Conservation (phyloP, 1,140 invertebrate species). For the Calosoma granatense region DNA sequence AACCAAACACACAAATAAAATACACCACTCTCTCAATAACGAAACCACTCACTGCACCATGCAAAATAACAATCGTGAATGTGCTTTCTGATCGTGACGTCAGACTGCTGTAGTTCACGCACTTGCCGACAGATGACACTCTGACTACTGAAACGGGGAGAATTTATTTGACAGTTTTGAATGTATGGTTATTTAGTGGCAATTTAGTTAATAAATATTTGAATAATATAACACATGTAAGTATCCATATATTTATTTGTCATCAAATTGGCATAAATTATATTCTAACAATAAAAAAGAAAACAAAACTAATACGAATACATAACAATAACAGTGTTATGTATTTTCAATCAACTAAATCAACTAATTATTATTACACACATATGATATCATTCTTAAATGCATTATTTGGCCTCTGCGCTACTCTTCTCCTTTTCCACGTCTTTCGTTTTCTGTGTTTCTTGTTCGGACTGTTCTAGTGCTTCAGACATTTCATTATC, state of each 20-base stretch:
- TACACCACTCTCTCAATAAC: conserved; percentile 7
- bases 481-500: conserved; percentile 38
- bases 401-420: conserved; percentile 1
- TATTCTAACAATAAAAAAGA: background rate
- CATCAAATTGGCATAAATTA: background rate
- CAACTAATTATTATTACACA: background rate
- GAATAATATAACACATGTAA: too few species aligned
- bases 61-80: conserved; percentile 20
- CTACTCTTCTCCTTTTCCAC: conserved; percentile 6
- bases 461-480: conserved; percentile 14
- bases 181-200: too few species aligned
- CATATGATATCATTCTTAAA: conserved; percentile 9
- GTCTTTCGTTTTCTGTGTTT: conserved; percentile 19
- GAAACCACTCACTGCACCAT: conserved; percentile 12
- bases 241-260: background rate
- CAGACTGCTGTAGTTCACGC: conserved; percentile 13
- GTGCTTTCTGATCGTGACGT: conserved; percentile 20
- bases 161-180: conserved; percentile 13
- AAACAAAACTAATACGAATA: too few species aligned
- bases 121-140: conserved; percentile 6
- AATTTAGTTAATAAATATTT: too few species aligned
- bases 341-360: too few species aligned
- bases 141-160: conserved; percentile 9
- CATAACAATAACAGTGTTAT: too few species aligned
- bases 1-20: conserved; percentile 10